Evolutionary conservation across 1,140 invertebrate species (phyloP), one percentile per base, ranked within the genome.

Genomic region (Monochamus saltuarius): DNA sequence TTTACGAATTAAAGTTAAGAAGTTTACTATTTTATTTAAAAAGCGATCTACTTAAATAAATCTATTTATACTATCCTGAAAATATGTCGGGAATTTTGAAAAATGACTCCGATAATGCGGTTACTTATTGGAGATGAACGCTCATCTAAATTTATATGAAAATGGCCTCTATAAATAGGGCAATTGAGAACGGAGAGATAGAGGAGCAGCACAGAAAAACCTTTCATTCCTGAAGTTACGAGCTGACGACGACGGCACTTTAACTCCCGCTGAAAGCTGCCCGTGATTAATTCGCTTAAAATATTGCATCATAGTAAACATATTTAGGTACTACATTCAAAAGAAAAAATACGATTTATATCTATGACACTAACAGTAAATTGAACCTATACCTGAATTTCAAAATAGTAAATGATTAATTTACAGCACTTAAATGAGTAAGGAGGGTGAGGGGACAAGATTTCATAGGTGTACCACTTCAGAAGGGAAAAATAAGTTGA

Each of bases 211-310:
- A 29, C 22, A 59, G 56, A 63, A 59, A 38, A 56, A 43, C 52
- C 51, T 63, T 61, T 62, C 52, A 61, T 56, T 61, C 22, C 49
- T 37, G 55, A 56, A 66, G 49, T 55, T 70, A 70, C 66, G 69
- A 70, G 66, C 59, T 70, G 69, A 64, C 61, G 69, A 70, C 66
- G 69, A 68, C 46, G 56, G 56, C 69, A 70, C 69, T 70, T 67
- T 57, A 46, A 42, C 34, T 40, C 39, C 46, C 54, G 62, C 53
- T 64, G 62, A 64, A 60, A 64, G 57, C 58, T 52, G n/a, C 40
- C 38, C 40, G 37, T 57, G 60, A 62, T 62, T 62, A 56, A 62
- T 56, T 56, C 54, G 16, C 16, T 47, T 45, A 46, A 56, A 46
- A 45, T 14, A 45, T 56, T 56, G 54, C 54, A 45, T 45, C 39